These are phyloP conservation scores for Pterocles burchelli DNA, from an alignment of 2,113 vertebrate species.

Conservation along the genomic window DNA sequence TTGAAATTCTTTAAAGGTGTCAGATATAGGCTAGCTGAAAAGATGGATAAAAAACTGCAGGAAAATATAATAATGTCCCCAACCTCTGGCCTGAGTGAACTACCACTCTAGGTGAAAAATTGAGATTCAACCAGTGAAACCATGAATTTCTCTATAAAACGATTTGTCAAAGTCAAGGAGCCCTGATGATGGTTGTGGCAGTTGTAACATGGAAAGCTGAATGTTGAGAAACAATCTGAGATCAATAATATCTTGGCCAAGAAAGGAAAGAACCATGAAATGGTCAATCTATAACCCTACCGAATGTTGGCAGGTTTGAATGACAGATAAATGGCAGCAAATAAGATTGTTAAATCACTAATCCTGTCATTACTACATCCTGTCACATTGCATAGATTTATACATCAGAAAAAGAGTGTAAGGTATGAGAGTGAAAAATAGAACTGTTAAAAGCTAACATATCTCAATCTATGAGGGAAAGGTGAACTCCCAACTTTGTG, in stretches of 20 bases:
- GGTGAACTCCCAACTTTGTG: not conserved
- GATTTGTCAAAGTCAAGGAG: not conserved
- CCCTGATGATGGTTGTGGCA: not conserved
- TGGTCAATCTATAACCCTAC: conserved; percentile 34
- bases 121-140: not conserved
- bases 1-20: not conserved
- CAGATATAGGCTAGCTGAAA: not conserved
- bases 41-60: not conserved
- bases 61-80: not conserved
- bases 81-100: not conserved
- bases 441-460: not conserved
- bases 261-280: conserved; percentile 29
- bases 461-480: not conserved
- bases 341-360: conserved; percentile 38
- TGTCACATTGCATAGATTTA: conserved; percentile 38
- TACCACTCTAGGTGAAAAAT: not conserved
- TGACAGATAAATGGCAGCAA: conserved; percentile 39
- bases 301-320: conserved; percentile 46
- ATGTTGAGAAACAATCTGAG: conserved; percentile 24
- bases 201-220: not conserved
- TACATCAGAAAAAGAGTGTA: not conserved
- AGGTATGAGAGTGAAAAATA: not conserved
- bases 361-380: conserved; percentile 31
- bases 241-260: conserved; percentile 24
- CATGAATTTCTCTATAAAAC: not conserved